These are phyloP conservation scores for Gasterosteus nipponicus DNA, from an alignment of 2,113 vertebrate genomes.

Conservation along the genomic window DNA sequence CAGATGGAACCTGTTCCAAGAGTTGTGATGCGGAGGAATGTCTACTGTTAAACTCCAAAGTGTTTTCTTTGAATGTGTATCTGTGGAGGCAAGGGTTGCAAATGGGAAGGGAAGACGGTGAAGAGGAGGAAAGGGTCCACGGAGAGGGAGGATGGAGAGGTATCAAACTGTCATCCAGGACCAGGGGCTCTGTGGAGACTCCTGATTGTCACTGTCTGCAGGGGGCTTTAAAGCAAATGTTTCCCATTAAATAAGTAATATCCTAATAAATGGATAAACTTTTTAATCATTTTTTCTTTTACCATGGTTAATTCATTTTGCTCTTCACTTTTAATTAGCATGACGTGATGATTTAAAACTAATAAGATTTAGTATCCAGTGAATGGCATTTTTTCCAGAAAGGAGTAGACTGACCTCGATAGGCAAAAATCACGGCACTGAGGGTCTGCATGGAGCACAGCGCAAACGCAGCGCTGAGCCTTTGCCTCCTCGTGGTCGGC, in stretches of 20 bases:
- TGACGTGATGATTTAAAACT: not conserved
- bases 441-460: slow-evolving; percentile 36
- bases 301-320: not conserved
- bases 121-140: slow-evolving; percentile 37
- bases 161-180: slow-evolving; percentile 54
- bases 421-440: slow-evolving; percentile 73
- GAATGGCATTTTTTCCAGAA: not conserved
- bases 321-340: not conserved
- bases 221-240: slow-evolving; percentile 42
- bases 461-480: slow-evolving; percentile 69
- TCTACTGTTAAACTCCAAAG: slow-evolving; percentile 47
- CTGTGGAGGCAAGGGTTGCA: slow-evolving; percentile 38
- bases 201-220: slow-evolving; percentile 20
- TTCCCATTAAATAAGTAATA: slow-evolving; percentile 4
- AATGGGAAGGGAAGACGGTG: slow-evolving; percentile 27
- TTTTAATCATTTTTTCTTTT: not conserved
- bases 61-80: slow-evolving; percentile 52
- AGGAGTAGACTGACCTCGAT: slow-evolving; percentile 57
- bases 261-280: not conserved
- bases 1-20: slow-evolving; percentile 64
- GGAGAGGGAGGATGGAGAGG: not conserved
- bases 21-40: slow-evolving; percentile 62
- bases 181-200: slow-evolving; percentile 48
- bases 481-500: not conserved
- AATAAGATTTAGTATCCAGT: not conserved